Evolutionary conservation across 2,797 vertebrate species (phyloP), one percentile per base, ranked within the genome.

Genomic region (Gadopsis bispinosus): DNA sequence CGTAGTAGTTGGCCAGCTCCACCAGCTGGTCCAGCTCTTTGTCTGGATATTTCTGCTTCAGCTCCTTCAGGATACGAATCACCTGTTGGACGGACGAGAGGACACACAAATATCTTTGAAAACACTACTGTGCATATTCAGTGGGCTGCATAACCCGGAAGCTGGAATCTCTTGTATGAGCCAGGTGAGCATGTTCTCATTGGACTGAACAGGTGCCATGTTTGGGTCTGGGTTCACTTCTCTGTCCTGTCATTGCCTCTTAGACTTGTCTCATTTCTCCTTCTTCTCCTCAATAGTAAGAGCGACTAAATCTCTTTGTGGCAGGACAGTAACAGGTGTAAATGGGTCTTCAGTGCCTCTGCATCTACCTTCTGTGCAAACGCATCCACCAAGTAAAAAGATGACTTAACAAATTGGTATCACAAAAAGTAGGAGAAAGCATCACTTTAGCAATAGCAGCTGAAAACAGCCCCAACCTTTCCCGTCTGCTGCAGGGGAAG

Each of bases 21-120:
- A 98, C 85, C 87, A 99, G 94, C 88, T 99, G 98, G 83, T 98
- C 98, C 92, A 99, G 75, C 77, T 99, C 98, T 81, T 97, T 97
- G 77, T 99, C 97, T 0, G 98, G 98, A 88, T 99, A 96, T 83
- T 98, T 99, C 93, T 98, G 97, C 90, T 98, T 98, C 35, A 99
- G 92, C 60, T 98, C 97, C 87, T 98, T 99, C 29, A 99, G 88
- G 92, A 99, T 99, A 59, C 97, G 97, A 79, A 99, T 99, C 61
- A 98, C 93, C 95, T 96, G 83, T 0, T 75, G 58, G 13, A 70
- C 22, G 77, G 33, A 81, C 0, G 5, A 72, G 10, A 67, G 8
- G 22, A 83, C 78, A 41, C 41, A 26, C 54, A 58, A 37, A 65
- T 6, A 35, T 47, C 13, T 3, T 26, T 26, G 26, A 26, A 26